A percentile compares a stretch with the other conserved stretches of the same genome.
These are phyloP conservation scores for Zophobas atratus DNA, from an alignment of 1,140 invertebrate species.

Conservation along the genomic window DNA sequence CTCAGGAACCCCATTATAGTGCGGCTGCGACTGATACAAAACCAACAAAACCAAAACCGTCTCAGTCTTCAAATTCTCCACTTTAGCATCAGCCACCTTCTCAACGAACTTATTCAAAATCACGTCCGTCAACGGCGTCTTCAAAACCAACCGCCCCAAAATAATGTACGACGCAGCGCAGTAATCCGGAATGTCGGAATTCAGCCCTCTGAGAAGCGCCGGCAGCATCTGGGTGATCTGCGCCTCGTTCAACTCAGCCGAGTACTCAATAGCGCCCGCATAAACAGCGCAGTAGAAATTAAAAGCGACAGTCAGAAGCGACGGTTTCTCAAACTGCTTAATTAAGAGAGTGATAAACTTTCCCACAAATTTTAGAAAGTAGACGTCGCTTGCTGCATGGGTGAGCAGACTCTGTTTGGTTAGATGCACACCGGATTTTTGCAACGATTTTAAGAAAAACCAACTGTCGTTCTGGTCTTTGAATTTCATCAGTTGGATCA, in stretches of 20 bases:
- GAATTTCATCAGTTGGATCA: conserved; percentile 84
- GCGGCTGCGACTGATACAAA: conserved; percentile 74
- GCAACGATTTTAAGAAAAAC: conserved; percentile 83
- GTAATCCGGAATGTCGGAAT: conserved; percentile 79
- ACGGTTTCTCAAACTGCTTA: conserved; percentile 75
- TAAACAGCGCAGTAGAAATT: conserved; percentile 84
- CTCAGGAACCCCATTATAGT: conserved; percentile 69
- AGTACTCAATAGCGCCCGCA: conserved; percentile 77
- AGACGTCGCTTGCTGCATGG: conserved; percentile 78
- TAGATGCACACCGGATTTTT: conserved; percentile 82
- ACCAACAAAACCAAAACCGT: conserved; percentile 73
- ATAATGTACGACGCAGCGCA: conserved; percentile 83
- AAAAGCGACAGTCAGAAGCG: conserved; percentile 78
- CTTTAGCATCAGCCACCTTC: conserved; percentile 73
- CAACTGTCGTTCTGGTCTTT: conserved; percentile 76
- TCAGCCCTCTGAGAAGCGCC: conserved; percentile 78
- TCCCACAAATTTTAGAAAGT: conserved; percentile 83
- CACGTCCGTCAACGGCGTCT: conserved; percentile 74
- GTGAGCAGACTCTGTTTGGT: conserved; percentile 81
- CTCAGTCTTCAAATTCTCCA: conserved; percentile 72
- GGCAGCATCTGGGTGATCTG: conserved; percentile 81
- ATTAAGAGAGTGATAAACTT: conserved; percentile 78
- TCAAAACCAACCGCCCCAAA: conserved; percentile 77
- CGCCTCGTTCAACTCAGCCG: conserved; percentile 74
- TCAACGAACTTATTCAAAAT: conserved; percentile 76